phyloP scores from a whole-genome alignment of 2,888 invertebrate genomes.

The Limnephilus lunatus region DNA sequence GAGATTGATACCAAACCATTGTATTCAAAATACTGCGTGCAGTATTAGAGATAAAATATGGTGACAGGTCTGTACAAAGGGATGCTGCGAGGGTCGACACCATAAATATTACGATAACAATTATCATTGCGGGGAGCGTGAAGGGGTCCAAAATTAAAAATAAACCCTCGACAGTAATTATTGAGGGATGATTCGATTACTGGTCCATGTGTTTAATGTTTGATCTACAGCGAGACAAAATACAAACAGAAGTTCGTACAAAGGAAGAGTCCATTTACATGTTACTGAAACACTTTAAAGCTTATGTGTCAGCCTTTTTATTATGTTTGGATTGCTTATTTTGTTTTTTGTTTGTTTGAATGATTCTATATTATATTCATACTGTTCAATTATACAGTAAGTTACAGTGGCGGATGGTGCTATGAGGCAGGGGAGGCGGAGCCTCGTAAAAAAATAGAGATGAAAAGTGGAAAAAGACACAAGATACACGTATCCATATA shows the following conservation, averaged over 20 bases:
- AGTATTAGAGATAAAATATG: constrained; percentile 48
- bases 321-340: neutral
- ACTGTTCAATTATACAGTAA: no score
- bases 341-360: neutral
- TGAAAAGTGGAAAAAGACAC: no score
- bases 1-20: neutral
- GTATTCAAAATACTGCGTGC: neutral
- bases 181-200: constrained; percentile 55
- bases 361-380: neutral
- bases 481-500: no score
- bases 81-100: constrained; percentile 44
- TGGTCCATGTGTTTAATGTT: constrained; percentile 31
- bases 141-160: constrained; percentile 58
- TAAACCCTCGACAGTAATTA: constrained; percentile 46
- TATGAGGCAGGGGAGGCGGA: no score
- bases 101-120: constrained; percentile 61
- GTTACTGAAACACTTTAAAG: neutral
- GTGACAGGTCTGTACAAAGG: constrained; percentile 53
- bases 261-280: neutral
- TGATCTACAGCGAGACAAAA: neutral
- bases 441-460: no score
- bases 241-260: neutral
- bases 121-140: constrained; percentile 42
- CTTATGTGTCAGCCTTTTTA: neutral
- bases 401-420: no score